Conservation (phyloP, 2,888 invertebrate genomes). For the Meteorus colon region DNA sequence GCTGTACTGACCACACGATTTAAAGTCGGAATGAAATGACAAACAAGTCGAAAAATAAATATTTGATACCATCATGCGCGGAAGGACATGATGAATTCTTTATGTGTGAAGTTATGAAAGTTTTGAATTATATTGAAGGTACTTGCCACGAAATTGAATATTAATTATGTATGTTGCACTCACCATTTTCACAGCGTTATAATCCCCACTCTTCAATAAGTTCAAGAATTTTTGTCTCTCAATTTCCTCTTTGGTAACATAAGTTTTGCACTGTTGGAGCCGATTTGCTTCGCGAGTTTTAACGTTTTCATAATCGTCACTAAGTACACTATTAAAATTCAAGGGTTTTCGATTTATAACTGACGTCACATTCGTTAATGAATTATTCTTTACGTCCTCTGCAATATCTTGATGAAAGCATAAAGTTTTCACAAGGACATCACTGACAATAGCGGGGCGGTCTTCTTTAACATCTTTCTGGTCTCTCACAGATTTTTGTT, state of each 20-base stretch:
- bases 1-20: background rate
- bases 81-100: background rate
- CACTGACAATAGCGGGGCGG: slow-evolving; percentile 53
- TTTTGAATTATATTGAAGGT: background rate
- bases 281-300: slow-evolving; percentile 51
- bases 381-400: slow-evolving; percentile 42
- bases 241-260: slow-evolving; percentile 65
- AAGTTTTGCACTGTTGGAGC: slow-evolving; percentile 58
- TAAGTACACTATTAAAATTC: slow-evolving; percentile 62
- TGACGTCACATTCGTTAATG: slow-evolving; percentile 26
- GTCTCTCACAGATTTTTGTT: slow-evolving; percentile 10
- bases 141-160: background rate
- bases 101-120: background rate
- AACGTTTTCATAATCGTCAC: slow-evolving; percentile 62
- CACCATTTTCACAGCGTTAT: slow-evolving; percentile 62
- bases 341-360: slow-evolving; percentile 52
- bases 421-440: slow-evolving; percentile 63
- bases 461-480: slow-evolving; percentile 12
- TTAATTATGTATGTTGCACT: slow-evolving; percentile 50
- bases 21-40: background rate
- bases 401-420: slow-evolving; percentile 64
- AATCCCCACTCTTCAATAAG: slow-evolving; percentile 61
- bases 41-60: no score
- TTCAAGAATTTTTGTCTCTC: slow-evolving; percentile 65
- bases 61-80: background rate